phyloP scores from a whole-genome alignment of 2,888 invertebrate species.

The Argynnis bischoffii region DNA sequence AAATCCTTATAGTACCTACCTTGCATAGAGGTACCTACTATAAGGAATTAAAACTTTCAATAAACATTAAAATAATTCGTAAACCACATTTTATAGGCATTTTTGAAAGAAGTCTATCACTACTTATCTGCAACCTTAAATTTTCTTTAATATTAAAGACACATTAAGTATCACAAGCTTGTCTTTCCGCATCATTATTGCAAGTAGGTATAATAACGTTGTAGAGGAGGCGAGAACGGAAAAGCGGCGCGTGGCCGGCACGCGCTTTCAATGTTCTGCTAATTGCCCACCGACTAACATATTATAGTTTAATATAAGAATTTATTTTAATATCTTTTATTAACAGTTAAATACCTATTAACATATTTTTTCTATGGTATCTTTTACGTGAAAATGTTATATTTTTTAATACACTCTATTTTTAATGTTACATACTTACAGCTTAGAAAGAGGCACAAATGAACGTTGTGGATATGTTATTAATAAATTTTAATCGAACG shows the following conservation, averaged over 20 bases:
- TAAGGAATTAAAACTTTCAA: too few relatives aligned
- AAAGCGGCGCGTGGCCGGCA: slow-evolving; percentile 50
- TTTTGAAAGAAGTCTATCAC: too few relatives aligned
- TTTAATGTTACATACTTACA: too few relatives aligned
- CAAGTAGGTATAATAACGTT: slow-evolving; percentile 32
- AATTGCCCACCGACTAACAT: slow-evolving; percentile 32
- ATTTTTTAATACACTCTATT: too few relatives aligned
- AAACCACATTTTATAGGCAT: too few relatives aligned
- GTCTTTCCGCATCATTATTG: background rate
- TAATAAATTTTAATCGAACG: too few relatives aligned
- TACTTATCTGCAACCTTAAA: background rate
- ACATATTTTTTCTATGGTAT: background rate
- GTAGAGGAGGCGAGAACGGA: slow-evolving; percentile 32
- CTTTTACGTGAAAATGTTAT: too few relatives aligned
- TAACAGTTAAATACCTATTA: too few relatives aligned
- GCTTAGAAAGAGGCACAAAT: too few relatives aligned
- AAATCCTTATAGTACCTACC: background rate
- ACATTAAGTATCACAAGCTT: background rate
- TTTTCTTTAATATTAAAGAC: background rate
- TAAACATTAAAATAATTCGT: too few relatives aligned
- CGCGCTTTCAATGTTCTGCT: slow-evolving; percentile 45
- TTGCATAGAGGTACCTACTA: too few relatives aligned
- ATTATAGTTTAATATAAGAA: slow-evolving; percentile 4
- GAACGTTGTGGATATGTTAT: too few relatives aligned
- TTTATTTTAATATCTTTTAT: slow-evolving; percentile 5